phyloP scores from a whole-genome alignment of 2,113 vertebrate species.

The Symphodus melops region DNA sequence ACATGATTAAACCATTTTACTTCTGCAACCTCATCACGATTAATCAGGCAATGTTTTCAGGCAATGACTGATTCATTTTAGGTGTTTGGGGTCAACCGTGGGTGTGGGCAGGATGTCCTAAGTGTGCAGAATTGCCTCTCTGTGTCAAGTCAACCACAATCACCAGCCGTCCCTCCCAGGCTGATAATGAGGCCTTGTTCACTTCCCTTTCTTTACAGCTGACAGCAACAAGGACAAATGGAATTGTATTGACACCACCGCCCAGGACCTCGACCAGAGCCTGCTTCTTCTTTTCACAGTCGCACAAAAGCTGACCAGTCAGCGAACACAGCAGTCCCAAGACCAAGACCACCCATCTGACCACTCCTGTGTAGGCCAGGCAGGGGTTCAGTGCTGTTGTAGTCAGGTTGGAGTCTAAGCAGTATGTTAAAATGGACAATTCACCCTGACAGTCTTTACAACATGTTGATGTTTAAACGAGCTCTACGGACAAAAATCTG shows the following conservation, averaged over 20 bases:
- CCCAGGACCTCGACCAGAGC: conserved; percentile 56
- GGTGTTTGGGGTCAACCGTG: conserved; percentile 54
- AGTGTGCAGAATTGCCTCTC: conserved; percentile 58
- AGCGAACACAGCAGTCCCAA: conserved; percentile 39
- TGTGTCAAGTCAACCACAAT: conserved; percentile 52
- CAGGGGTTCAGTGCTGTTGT: conserved; percentile 50
- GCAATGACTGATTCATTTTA: conserved; percentile 42
- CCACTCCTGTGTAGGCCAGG: conserved; percentile 12
- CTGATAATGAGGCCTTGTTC: conserved; percentile 70
- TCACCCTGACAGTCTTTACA: conserved; percentile 15
- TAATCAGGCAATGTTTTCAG: conserved; percentile 11
- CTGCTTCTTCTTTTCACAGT: conserved; percentile 62
- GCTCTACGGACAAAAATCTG: neutral
- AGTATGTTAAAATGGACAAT: conserved; percentile 1
- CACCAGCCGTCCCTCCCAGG: conserved; percentile 34
- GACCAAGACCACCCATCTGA: conserved; percentile 75
- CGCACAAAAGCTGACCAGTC: conserved; percentile 77
- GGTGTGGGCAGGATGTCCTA: conserved; percentile 71
- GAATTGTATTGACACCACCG: conserved; percentile 69
- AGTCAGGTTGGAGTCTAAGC: conserved; percentile 48
- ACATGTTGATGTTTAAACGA: conserved; percentile 2
- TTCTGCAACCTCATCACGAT: neutral
- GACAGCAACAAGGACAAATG: conserved; percentile 79
- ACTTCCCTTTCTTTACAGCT: conserved; percentile 74
- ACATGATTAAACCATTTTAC: neutral